phyloP scores from a whole-genome alignment of 2,113 vertebrate genomes.

The Platanista minor region DNA sequence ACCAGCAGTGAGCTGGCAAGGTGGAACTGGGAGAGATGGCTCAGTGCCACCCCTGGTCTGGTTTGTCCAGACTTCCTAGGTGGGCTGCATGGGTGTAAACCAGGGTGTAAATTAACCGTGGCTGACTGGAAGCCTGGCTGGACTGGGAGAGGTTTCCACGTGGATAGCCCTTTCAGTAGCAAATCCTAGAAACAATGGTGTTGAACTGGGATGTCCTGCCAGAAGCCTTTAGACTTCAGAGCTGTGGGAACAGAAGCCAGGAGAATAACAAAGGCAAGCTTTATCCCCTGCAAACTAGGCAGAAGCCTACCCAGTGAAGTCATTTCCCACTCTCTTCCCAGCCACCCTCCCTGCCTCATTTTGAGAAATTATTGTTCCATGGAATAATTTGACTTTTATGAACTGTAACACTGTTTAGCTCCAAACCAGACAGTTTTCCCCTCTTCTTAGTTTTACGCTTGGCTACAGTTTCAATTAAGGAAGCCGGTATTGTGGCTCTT shows the following conservation, averaged over 20 bases:
- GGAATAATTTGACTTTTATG: neutral
- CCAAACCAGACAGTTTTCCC: neutral
- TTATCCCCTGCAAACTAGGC: conserved; percentile 19
- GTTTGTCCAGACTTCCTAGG: neutral
- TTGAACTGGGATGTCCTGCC: neutral
- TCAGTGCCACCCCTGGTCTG: neutral
- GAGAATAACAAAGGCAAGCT: conserved; percentile 53
- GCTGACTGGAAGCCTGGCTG: neutral
- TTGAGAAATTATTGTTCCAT: conserved; percentile 6
- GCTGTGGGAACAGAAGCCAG: conserved; percentile 41
- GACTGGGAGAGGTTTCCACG: neutral
- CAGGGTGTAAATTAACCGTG: neutral
- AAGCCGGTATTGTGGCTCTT: neutral
- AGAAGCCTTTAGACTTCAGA: neutral
- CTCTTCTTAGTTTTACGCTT: neutral
- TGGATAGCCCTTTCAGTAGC: conserved; percentile 37
- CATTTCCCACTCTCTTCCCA: conserved; percentile 7
- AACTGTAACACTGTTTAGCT: neutral
- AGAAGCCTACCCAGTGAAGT: conserved; percentile 10
- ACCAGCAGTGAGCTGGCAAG: neutral
- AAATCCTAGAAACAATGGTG: conserved; percentile 28
- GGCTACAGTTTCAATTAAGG: neutral
- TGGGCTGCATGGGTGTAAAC: neutral
- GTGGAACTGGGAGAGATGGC: neutral
- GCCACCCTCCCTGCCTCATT: neutral